Evolutionary conservation across 1,140 invertebrate species (phyloP), one percentile per base, ranked within the genome.

Genomic region (Linepithema humile): DNA sequence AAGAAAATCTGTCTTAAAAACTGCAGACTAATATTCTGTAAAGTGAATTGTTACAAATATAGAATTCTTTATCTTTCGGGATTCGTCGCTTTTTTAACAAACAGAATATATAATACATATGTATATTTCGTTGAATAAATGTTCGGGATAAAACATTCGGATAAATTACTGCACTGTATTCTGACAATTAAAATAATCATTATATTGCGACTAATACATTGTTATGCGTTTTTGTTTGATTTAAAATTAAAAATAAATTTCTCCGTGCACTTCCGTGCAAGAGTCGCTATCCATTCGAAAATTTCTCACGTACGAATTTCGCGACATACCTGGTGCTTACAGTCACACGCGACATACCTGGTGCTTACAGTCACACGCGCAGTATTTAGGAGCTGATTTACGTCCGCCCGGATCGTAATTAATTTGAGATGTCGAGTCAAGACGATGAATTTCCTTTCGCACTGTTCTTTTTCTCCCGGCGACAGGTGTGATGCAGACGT

Each of bases 381-480:
- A n/a, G 43, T 32, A 32, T 59, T 43, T 57, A 59, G 29, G 9
- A 20, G 7, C 82, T 38, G 45, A 70, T 60, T 50, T 50, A 73
- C 60, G 32, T 15, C 0, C 23, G 38, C 43, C 15, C 10, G 89
- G 90, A 90, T 90, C 90, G 89, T 92, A 93, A 94, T 94, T 93
- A 94, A 93, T 93, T 91, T 91, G 82, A 92, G 87, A 89, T 91
- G 91, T 93, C 93, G 92, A 94, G 92, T 92, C 90, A 92, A 90
- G 92, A 83, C 88, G 85, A 90, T 89, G 90, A 90, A 86, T 84
- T 85, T 86, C 82, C 87, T 73, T 67, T 70, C 82, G 87, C 82
- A 70, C 82, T 85, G 35, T 29, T 50, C 60, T 65, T 62, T 65
- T 82, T 74, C 55, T 43, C 15, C 9, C 40, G 35, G 55, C 35